Evolutionary conservation across 2,888 invertebrate species (phyloP).

Genomic region (Embidobia sp.): DNA sequence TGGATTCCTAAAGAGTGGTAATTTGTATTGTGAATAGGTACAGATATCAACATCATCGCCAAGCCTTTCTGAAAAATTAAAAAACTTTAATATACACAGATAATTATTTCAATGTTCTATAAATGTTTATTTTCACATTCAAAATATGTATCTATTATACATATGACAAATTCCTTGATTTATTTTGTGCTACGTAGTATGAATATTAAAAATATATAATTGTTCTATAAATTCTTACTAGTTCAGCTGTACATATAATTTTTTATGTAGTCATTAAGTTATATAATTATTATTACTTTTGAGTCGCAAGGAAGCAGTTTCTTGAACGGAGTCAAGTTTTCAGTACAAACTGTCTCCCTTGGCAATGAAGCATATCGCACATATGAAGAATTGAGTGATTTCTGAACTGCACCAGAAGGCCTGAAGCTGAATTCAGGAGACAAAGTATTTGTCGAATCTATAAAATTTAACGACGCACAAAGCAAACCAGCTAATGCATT

Average conservation of each 20-base stretch:
- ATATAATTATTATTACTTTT: slow-evolving; percentile 83
- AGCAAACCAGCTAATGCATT: slow-evolving; percentile 96
- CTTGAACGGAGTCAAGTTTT: slow-evolving; percentile 99
- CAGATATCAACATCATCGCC: slow-evolving; percentile 93
- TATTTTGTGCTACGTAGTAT: too few relatives aligned
- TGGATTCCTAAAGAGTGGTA: slow-evolving; percentile 95
- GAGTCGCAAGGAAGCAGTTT: slow-evolving; percentile 97
- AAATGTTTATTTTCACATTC: too few relatives aligned
- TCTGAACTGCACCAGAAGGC: slow-evolving; percentile 85
- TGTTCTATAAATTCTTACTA: too few relatives aligned
- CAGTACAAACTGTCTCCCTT: slow-evolving; percentile 98
- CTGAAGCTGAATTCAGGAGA: slow-evolving; percentile 92
- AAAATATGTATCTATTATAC: slow-evolving; percentile 1
- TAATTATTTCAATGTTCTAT: too few relatives aligned
- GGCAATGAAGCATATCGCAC: slow-evolving; percentile 95
- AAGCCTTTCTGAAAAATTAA: slow-evolving; percentile 90
- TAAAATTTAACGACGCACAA: slow-evolving; percentile 97
- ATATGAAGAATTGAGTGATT: slow-evolving; percentile 81
- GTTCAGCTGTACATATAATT: too few relatives aligned
- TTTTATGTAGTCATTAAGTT: too few relatives aligned
- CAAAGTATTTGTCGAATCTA: slow-evolving; percentile 92
- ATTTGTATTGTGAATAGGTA: slow-evolving; percentile 94
- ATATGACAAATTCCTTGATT: neutral
- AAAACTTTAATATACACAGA: too few relatives aligned
- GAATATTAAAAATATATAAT: too few relatives aligned